phyloP scores from a whole-genome alignment of 2,888 invertebrate species.

The Pseudoips prasinana region DNA sequence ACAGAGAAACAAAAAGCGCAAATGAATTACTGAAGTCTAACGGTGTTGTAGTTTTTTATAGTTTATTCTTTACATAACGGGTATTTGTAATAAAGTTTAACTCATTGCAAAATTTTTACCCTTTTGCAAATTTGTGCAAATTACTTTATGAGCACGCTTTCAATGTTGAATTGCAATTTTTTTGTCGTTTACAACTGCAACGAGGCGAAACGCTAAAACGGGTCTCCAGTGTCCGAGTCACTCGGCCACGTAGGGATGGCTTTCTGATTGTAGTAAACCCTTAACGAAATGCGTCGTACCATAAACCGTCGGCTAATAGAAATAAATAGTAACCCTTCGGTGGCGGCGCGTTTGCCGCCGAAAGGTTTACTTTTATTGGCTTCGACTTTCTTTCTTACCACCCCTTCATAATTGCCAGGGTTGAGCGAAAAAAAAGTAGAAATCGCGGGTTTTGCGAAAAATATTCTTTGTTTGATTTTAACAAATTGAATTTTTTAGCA shows the following conservation, averaged over 20 bases:
- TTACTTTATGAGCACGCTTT: constrained; percentile 74
- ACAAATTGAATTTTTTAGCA: constrained; percentile 40
- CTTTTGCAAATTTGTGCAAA: constrained; percentile 80
- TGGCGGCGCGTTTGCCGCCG: constrained; percentile 68
- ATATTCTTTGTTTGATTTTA: constrained; percentile 49
- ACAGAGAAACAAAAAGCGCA: constrained; percentile 32
- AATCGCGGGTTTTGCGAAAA: constrained; percentile 51
- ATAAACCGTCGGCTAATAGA: constrained; percentile 66
- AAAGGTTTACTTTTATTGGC: constrained; percentile 78
- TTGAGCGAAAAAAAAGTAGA: constrained; percentile 55
- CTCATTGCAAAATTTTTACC: constrained; percentile 61
- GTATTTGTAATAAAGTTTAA: constrained; percentile 59
- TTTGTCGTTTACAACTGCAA: constrained; percentile 66
- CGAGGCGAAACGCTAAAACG: constrained; percentile 46
- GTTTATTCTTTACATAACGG: constrained; percentile 59
- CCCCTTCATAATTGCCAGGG: constrained; percentile 73
- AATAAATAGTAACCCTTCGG: constrained; percentile 78
- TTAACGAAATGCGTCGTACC: constrained; percentile 51
- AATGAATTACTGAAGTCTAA: constrained; percentile 58
- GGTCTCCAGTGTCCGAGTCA: constrained; percentile 40
- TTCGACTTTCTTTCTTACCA: constrained; percentile 68
- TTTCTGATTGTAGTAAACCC: constrained; percentile 50
- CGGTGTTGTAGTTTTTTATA: constrained; percentile 48
- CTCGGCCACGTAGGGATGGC: constrained; percentile 46
- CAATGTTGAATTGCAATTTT: constrained; percentile 55